phyloP scores from a whole-genome alignment of 2,888 invertebrate genomes.

The Heteromurus nitidus region DNA sequence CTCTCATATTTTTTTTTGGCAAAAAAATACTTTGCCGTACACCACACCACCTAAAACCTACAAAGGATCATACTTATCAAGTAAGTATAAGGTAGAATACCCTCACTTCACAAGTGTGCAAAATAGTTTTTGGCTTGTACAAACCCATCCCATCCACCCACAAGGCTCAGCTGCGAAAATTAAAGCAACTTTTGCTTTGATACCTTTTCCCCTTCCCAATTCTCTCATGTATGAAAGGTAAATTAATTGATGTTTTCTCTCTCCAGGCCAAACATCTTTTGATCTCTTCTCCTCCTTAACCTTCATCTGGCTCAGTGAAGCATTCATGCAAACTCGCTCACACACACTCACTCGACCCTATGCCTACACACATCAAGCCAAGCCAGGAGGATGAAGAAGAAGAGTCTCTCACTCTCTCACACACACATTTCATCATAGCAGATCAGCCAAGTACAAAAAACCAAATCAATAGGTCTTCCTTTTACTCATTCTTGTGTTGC shows the following conservation, averaged over 20 bases:
- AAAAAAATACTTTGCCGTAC: no score
- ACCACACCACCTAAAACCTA: no score
- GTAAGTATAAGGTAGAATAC: no score
- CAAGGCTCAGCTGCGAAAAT: background rate
- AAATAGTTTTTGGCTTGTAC: no score
- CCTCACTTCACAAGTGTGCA: no score
- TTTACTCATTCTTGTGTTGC: background rate
- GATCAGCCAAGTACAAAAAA: conserved; percentile 27
- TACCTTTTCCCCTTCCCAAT: background rate
- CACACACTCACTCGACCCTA: background rate
- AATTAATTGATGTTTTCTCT: conserved; percentile 36
- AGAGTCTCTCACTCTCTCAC: no score
- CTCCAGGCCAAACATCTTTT: conserved; percentile 9
- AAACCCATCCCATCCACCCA: no score
- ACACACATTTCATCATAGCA: conserved; percentile 19
- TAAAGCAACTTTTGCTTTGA: conserved; percentile 7
- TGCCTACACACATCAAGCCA: background rate
- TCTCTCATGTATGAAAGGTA: conserved; percentile 19
- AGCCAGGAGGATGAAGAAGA: no score
- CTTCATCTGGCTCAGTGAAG: background rate
- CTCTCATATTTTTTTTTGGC: background rate
- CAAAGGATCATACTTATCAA: no score
- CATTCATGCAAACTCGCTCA: background rate
- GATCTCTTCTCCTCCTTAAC: conserved; percentile 15
- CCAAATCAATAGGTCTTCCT: conserved; percentile 9